Evolutionary conservation across 2,888 invertebrate genomes (phyloP).

Genomic region (Zele albiditarsus): DNA sequence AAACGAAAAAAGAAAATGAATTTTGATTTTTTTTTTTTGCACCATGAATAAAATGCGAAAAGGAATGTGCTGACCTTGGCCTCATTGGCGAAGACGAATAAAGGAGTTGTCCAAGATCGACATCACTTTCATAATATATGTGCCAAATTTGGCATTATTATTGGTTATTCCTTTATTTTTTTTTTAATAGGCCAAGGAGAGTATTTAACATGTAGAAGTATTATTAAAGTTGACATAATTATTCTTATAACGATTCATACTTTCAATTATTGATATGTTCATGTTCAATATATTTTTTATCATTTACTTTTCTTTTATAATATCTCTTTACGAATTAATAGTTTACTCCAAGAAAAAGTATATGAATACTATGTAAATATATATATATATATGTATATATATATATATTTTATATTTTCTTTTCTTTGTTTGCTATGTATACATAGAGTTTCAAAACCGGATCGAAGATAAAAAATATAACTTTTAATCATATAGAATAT

Average conservation of each 20-base stretch:
- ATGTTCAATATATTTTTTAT: neutral
- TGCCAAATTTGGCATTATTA: neutral
- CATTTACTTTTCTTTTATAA: neutral
- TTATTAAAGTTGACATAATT: neutral
- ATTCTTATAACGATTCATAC: neutral
- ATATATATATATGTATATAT: slow-evolving; percentile 24
- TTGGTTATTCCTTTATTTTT: neutral
- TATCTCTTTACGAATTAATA: neutral
- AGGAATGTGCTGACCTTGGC: neutral
- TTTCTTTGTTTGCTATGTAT: slow-evolving; percentile 23
- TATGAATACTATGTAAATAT: slow-evolving; percentile 5
- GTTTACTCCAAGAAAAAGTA: neutral
- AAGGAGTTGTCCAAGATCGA: neutral
- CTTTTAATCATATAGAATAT: slow-evolving; percentile 61
- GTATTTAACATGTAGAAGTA: neutral
- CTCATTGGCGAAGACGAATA: neutral
- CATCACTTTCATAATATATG: neutral
- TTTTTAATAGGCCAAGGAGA: neutral
- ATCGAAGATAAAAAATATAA: slow-evolving; percentile 69
- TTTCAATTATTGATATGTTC: neutral
- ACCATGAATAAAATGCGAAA: slow-evolving; percentile 4
- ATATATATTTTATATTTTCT: neutral
- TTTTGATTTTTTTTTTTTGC: neutral
- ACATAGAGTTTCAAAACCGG: slow-evolving; percentile 51
- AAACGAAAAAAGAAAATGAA: slow-evolving; percentile 13